Percentiles rank a stretch among this genome's conserved stretches.
Conservation (phyloP, 37 sponge, comb jelly and placozoan species). For the Chondrilla cf. caribensis region DNA sequence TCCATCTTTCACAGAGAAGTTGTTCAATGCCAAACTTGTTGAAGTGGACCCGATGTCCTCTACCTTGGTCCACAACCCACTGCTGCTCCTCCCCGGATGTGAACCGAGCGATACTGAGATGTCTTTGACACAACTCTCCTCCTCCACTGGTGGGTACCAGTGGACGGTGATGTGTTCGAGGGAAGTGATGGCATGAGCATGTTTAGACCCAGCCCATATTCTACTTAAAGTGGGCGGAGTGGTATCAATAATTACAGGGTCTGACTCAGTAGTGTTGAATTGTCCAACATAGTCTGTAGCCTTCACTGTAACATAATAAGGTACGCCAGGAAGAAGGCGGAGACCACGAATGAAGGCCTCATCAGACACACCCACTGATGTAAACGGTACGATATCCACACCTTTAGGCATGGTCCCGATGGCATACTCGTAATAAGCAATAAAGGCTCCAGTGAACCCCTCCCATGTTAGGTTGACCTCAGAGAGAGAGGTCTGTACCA, state of each 20-base stretch:
- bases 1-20: conserved; percentile 32
- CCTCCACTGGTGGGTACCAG: conserved; percentile 53
- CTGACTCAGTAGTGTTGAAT: conserved; percentile 4
- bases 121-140: conserved; percentile 46
- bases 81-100: conserved; percentile 47
- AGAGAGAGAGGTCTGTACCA: conserved; percentile 47
- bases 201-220: conserved; percentile 14
- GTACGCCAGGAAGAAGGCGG: conserved; percentile 35
- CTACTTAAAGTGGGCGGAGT: conserved; percentile 52
- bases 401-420: conserved; percentile 41
- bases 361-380: conserved; percentile 49
- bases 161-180: neutral
- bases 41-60: neutral
- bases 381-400: conserved; percentile 44
- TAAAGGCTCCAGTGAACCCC: conserved; percentile 38
- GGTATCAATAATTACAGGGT: conserved; percentile 51
- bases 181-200: neutral
- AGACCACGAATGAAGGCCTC: conserved; percentile 39
- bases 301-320: conserved; percentile 67
- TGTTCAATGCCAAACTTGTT: neutral
- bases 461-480: conserved; percentile 57
- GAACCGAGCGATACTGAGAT: conserved; percentile 60
- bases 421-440: conserved; percentile 66
- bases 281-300: conserved; percentile 35
- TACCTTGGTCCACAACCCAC: conserved; percentile 32